Base-by-base conservation (phyloP, 2,888 invertebrate species). In the Rugalucina vietnamica region DNA sequence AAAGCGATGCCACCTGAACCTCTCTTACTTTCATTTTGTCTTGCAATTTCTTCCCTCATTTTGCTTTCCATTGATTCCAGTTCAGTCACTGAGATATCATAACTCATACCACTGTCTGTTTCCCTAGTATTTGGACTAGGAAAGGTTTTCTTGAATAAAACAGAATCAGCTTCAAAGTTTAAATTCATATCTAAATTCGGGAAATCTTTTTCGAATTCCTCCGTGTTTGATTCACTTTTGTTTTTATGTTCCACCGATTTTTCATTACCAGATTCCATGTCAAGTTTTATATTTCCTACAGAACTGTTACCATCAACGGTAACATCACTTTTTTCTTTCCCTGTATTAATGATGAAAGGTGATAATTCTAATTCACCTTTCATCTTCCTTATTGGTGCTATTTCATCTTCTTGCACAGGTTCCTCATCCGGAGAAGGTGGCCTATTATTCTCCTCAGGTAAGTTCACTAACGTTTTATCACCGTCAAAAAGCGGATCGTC, bases 41-140 rank as follows among this genome's bases (percentile, higher is more conserved):
- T 71, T 32, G 83, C 79, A 65, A 83, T 81, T 71, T 86, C 84
- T 49, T 84, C 79, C 27, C 78, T 76, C 57, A 81, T 74, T 57
- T 85, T 83, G 57, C 86, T 77, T 72, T 89, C 90, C 77, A 90
- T 89, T 39, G 88, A 83, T 75, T 90, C 86, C 29, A 88, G 81
- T 65, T 91, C 89, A 65, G 88, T 84, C 71, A 91, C 88, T 57
- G 90, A 84, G 80, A 92, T 91, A 74, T 92, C 91, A 69, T 92
- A 90, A 24, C 88, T 76, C 27, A 89, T 72, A 34, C 91, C 91
- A 73, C 90, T 89, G 18, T 82, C 76, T 18, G 73, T 81, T 71
- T 90, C 91, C 24, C 87, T 90, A 12, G 88, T 86, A 80, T 90
- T 87, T 77, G 90, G 82, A 49, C 84, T 91, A 3, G 91, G 89